Percentiles rank a stretch among this genome's conserved stretches.
These are phyloP conservation scores for Lochmaea crataegi DNA, from an alignment of 2,888 invertebrate genomes.

Conservation along the genomic window DNA sequence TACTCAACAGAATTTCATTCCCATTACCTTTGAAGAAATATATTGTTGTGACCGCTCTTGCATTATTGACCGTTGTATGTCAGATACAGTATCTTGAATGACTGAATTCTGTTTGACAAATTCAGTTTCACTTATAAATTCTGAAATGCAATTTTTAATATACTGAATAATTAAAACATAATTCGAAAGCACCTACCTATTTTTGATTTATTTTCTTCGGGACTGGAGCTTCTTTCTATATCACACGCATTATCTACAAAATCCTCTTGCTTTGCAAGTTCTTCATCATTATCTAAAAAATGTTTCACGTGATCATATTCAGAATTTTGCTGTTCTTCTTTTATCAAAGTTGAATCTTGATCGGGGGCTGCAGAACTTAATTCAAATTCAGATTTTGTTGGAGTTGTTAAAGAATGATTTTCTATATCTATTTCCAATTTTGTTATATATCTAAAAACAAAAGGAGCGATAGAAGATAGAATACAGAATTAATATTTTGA, in stretches of 20 bases:
- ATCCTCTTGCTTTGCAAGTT: constrained; percentile 53
- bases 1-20: too few species aligned
- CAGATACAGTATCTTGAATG: neutral
- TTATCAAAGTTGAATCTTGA: constrained; percentile 51
- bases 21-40: too few species aligned
- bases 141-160: neutral
- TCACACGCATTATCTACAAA: constrained; percentile 48
- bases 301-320: constrained; percentile 61
- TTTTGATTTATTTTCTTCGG: constrained; percentile 48
- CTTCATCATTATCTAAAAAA: constrained; percentile 60
- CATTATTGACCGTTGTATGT: neutral
- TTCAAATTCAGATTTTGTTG: constrained; percentile 57
- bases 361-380: constrained; percentile 45
- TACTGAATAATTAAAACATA: neutral
- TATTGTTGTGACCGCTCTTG: neutral
- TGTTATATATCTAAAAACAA: constrained; percentile 19
- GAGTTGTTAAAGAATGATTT: constrained; percentile 47
- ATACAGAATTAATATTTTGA: too few species aligned
- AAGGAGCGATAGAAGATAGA: neutral
- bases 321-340: constrained; percentile 57
- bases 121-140: constrained; percentile 14
- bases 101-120: neutral
- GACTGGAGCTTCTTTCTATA: constrained; percentile 42
- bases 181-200: constrained; percentile 22
- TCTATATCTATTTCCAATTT: constrained; percentile 38